Percentiles rank a stretch among this genome's conserved stretches.
Evolutionary conservation across 2,113 vertebrate species (phyloP).

Genomic region (Callaeas wilsoni): DNA sequence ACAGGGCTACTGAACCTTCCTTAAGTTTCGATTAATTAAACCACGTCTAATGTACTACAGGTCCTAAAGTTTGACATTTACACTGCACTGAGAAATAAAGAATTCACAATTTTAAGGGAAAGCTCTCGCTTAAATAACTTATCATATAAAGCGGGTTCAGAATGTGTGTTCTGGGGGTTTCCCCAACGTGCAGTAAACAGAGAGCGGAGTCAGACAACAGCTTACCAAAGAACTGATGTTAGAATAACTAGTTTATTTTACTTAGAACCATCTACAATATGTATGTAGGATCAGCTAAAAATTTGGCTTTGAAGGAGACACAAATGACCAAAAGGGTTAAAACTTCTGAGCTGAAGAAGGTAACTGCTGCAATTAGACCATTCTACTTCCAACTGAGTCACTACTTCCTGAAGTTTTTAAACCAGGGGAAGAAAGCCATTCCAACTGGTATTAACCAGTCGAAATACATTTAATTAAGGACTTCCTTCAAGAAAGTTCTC

Average conservation of each 20-base stretch:
- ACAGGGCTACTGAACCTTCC: neutral
- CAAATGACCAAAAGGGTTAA: neutral
- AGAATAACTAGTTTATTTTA: neutral
- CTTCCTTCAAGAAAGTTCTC: neutral
- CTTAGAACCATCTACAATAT: neutral
- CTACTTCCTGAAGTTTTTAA: neutral
- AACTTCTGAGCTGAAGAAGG: neutral
- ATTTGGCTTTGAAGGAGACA: neutral
- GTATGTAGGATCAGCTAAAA: accelerated
- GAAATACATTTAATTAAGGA: neutral
- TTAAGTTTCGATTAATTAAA: neutral
- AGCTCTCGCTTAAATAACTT: neutral
- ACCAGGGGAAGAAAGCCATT: neutral
- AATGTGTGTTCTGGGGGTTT: neutral
- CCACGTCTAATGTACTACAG: neutral
- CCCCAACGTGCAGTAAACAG: neutral
- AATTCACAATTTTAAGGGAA: neutral
- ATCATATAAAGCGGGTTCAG: neutral
- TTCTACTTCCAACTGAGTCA: neutral
- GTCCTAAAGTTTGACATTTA: neutral
- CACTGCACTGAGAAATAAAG: neutral
- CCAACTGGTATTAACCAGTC: neutral
- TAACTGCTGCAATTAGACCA: neutral
- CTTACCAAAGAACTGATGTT: neutral
- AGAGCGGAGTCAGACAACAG: neutral